Conservation (phyloP, 2,888 invertebrate genomes). For the Cerastoderma edule region DNA sequence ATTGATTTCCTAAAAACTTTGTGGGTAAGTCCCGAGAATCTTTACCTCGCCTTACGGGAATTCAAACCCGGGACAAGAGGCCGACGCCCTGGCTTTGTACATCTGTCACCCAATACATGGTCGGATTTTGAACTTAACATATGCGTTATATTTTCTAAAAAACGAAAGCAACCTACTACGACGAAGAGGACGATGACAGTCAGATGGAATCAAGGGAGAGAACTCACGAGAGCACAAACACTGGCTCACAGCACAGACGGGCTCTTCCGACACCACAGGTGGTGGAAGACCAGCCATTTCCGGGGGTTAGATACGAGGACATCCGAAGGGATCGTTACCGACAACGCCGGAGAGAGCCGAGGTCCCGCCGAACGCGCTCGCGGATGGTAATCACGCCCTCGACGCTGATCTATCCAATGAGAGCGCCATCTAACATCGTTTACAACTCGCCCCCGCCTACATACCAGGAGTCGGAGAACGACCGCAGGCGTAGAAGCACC, state of each 20-base stretch:
- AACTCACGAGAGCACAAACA: slow-evolving; percentile 4
- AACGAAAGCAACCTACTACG: slow-evolving; percentile 45
- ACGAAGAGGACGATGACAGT: slow-evolving; percentile 32
- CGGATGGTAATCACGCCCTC: slow-evolving; percentile 53
- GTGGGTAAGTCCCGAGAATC: no score
- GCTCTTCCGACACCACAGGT: slow-evolving; percentile 48
- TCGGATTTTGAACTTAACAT: no score
- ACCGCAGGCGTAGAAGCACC: not conserved
- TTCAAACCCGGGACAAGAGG: no score
- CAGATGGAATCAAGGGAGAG: slow-evolving; percentile 1
- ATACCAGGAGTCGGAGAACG: slow-evolving; percentile 23
- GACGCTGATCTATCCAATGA: slow-evolving; percentile 66
- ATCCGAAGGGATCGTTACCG: slow-evolving; percentile 23
- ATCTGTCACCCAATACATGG: no score
- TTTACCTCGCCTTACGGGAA: no score
- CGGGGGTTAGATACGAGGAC: slow-evolving; percentile 50
- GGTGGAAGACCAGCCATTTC: slow-evolving; percentile 51
- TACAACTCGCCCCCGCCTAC: slow-evolving; percentile 64
- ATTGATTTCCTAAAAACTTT: no score
- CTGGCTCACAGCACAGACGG: slow-evolving; percentile 6
- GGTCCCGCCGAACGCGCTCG: slow-evolving; percentile 43
- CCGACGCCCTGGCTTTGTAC: no score
- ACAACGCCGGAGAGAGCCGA: slow-evolving; percentile 31
- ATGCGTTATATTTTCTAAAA: no score
- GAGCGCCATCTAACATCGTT: slow-evolving; percentile 62